A percentile compares a stretch with the other conserved stretches of the same genome.
phyloP scores from a whole-genome alignment of 1,140 invertebrate genomes.

The Oncopodura yosiiana region DNA sequence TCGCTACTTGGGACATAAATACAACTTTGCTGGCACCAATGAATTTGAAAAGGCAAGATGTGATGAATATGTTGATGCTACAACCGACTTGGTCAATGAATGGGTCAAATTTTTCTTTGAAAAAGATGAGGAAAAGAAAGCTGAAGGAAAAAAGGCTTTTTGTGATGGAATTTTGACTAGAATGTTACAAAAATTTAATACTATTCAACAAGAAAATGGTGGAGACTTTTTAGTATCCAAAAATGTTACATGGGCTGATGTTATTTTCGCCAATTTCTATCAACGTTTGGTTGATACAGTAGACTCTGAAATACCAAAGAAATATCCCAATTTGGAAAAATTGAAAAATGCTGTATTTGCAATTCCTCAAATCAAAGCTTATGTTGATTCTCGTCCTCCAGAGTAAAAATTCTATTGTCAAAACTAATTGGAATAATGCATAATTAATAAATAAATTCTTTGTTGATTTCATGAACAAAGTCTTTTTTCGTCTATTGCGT shows the following conservation, averaged over 20 bases:
- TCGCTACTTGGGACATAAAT: slow-evolving; percentile 52
- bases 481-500: too few species aligned
- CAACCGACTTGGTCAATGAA: slow-evolving; percentile 42
- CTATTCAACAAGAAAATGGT: slow-evolving; percentile 1
- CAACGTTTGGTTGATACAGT: background rate
- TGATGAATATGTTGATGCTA: slow-evolving; percentile 50
- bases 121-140: background rate
- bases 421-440: too few species aligned
- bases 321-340: background rate
- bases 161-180: too few species aligned
- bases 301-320: background rate
- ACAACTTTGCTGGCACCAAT: slow-evolving; percentile 49
- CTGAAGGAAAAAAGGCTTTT: background rate
- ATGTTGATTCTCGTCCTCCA: slow-evolving; percentile 55
- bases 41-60: slow-evolving; percentile 55
- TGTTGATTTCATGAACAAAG: too few species aligned
- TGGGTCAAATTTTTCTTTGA: slow-evolving; percentile 1
- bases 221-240: slow-evolving; percentile 3
- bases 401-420: too few species aligned
- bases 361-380: slow-evolving; percentile 52
- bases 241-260: slow-evolving; percentile 16
- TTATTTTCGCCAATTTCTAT: slow-evolving; percentile 4
- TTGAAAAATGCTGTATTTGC: slow-evolving; percentile 39
- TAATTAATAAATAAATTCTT: too few species aligned
- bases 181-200: too few species aligned